A percentile compares a stretch with the other conserved stretches of the same genome.
These are phyloP conservation scores for Alethe castanea DNA, from an alignment of 2,113 vertebrate genomes.

Conservation along the genomic window DNA sequence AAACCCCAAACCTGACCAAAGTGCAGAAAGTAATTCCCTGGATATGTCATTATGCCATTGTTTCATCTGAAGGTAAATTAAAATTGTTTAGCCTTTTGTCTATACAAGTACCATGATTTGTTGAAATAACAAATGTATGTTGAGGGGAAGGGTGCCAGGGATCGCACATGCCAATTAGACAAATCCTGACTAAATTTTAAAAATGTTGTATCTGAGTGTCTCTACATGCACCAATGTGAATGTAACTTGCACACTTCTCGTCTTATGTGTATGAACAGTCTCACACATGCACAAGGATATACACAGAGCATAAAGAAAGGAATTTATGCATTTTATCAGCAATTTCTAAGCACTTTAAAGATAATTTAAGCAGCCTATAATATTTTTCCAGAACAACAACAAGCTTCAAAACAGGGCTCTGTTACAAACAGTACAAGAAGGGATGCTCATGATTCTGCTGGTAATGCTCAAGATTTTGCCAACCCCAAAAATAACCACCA, in stretches of 20 bases:
- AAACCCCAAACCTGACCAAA: constrained; percentile 35
- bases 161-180: neutral
- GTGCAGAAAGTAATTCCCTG: constrained; percentile 20
- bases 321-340: neutral
- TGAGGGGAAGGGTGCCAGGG: neutral
- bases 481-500: constrained; percentile 18
- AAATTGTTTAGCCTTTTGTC: neutral
- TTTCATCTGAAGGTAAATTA: constrained; percentile 9
- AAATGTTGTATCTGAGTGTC: neutral
- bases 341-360: constrained; percentile 16
- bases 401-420: constrained; percentile 31
- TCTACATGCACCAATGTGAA: neutral
- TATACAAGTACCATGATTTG: neutral
- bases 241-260: neutral
- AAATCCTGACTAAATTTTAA: neutral
- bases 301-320: neutral
- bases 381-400: neutral
- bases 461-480: neutral
- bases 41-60: neutral
- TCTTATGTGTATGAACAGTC: neutral
- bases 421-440: constrained; percentile 16
- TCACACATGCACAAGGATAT: neutral
- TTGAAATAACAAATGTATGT: neutral
- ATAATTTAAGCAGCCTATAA: constrained; percentile 6
- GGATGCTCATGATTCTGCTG: neutral